Evolutionary conservation across 2,888 invertebrate species (phyloP).

Genomic region (Drosophila mimica): DNA sequence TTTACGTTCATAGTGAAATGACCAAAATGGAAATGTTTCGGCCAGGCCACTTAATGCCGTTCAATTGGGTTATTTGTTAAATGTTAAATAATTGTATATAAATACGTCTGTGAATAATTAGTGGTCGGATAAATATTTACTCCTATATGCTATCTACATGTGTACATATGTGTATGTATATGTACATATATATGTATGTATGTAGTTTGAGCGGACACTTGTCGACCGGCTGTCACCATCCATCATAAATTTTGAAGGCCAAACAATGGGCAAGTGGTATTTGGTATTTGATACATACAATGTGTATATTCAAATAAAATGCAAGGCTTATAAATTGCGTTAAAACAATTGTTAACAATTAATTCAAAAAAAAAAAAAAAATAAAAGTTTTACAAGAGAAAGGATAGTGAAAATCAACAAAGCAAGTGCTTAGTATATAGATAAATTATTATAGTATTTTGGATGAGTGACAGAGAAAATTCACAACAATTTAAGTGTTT

Average conservation of each 20-base stretch:
- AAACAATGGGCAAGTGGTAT: constrained; percentile 56
- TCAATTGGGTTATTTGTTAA: constrained; percentile 39
- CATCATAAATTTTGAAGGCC: constrained; percentile 66
- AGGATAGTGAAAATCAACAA: neutral
- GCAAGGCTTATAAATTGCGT: constrained; percentile 28
- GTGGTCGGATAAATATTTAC: constrained; percentile 31
- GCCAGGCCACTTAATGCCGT: constrained; percentile 35
- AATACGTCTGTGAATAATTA: constrained; percentile 51
- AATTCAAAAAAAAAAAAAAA: neutral
- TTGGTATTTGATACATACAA: neutral
- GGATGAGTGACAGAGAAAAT: neutral
- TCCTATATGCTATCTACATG: neutral
- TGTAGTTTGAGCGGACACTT: constrained; percentile 59
- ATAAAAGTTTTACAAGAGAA: neutral
- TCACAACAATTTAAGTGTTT: neutral
- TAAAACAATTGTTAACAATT: constrained; percentile 12
- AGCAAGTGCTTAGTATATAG: neutral
- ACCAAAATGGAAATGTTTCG: constrained; percentile 22
- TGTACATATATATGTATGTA: neutral
- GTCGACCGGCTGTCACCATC: constrained; percentile 73
- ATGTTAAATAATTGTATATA: constrained; percentile 53
- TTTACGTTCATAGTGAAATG: constrained; percentile 22
- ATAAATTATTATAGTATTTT: neutral
- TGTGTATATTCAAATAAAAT: neutral
- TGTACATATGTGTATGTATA: neutral